These are phyloP conservation scores for Nothocercus julius DNA, from an alignment of 2,113 vertebrate species.

Conservation along the genomic window DNA sequence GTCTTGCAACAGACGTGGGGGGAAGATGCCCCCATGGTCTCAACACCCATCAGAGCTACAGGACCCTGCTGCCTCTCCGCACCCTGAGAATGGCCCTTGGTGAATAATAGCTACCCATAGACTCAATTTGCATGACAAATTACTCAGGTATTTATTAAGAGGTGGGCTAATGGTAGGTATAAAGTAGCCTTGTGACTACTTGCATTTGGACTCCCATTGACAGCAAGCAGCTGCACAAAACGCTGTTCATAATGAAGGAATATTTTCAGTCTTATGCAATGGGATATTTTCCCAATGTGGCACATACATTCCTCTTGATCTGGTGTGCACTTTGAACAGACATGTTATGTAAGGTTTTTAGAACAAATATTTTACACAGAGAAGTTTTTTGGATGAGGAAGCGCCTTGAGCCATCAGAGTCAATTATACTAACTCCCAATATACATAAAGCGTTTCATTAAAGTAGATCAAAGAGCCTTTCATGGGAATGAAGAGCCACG, in stretches of 20 bases:
- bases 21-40: not conserved
- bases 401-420: conserved; percentile 30
- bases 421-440: not conserved
- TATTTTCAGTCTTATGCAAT: not conserved
- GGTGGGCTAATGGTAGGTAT: not conserved
- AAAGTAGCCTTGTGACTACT: not conserved
- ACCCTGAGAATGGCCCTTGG: too few relatives aligned
- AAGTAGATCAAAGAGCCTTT: conserved; percentile 60
- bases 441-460: conserved; percentile 44
- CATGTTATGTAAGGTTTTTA: not conserved
- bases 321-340: rapidly evolving
- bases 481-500: conserved; percentile 41
- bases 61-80: too few relatives aligned
- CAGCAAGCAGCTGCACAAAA: not conserved
- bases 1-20: rapidly evolving
- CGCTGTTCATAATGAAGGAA: not conserved
- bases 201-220: not conserved
- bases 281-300: conserved; percentile 24
- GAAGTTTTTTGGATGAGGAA: not conserved
- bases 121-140: not conserved
- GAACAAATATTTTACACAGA: not conserved
- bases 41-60: not conserved
- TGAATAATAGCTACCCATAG: not conserved
- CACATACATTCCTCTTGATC: not conserved
- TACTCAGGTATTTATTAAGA: not conserved